phyloP scores from a whole-genome alignment of 2,888 invertebrate species.

The Sepiola atlantica region DNA sequence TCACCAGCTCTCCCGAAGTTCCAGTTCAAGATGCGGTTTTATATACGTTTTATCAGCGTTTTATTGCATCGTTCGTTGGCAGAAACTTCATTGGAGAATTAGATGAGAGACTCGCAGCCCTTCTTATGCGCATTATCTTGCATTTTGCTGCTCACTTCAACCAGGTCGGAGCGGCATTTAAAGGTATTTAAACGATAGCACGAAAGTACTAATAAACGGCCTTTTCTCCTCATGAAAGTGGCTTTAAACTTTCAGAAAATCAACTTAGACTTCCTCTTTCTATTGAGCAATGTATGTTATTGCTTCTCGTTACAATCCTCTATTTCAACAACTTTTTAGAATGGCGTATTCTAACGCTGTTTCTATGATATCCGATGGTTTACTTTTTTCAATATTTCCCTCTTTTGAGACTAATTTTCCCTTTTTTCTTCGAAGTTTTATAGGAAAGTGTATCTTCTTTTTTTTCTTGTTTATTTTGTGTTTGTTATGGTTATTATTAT shows the following conservation, averaged over 20 bases:
- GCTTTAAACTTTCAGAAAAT: constrained; percentile 13
- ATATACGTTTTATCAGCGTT: background rate
- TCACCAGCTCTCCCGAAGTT: background rate
- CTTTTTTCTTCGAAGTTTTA: no score
- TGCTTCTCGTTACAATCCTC: background rate
- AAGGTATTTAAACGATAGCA: background rate
- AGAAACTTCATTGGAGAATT: background rate
- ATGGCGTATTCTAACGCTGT: no score
- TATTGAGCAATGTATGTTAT: background rate
- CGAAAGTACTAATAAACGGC: background rate
- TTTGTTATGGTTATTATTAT: no score
- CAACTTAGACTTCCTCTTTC: background rate
- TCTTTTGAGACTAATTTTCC: no score
- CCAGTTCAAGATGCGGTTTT: background rate
- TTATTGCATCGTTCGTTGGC: background rate
- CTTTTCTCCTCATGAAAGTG: background rate
- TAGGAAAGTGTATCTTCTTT: background rate
- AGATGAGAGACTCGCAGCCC: background rate
- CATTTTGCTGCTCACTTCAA: constrained; percentile 1
- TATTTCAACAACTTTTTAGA: background rate
- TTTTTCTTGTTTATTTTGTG: no score
- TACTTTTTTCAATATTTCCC: no score
- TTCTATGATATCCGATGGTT: no score
- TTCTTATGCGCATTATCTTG: background rate
- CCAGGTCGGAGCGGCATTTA: background rate